Evolutionary conservation across 2,113 vertebrate genomes (phyloP).

Genomic region (Heterochromis multidens): DNA sequence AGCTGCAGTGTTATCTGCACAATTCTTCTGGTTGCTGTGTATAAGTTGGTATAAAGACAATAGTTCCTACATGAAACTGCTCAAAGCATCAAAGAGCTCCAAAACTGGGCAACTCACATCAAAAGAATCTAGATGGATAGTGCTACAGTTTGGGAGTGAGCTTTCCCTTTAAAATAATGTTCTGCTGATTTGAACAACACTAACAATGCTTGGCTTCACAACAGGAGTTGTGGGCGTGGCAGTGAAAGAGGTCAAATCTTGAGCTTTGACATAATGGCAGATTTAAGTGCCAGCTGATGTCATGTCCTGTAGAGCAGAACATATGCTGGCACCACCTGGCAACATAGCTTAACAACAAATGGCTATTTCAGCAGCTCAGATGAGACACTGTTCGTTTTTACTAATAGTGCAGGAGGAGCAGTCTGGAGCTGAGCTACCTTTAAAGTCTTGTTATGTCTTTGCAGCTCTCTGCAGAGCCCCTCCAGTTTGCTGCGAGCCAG

Average conservation of each 20-base stretch:
- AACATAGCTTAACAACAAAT: neutral
- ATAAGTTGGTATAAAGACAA: neutral
- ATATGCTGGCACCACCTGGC: slow-evolving; percentile 14
- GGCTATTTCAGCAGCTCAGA: neutral
- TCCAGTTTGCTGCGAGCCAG: slow-evolving; percentile 96
- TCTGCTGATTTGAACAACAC: neutral
- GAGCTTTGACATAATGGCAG: slow-evolving; percentile 20
- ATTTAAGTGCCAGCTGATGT: slow-evolving; percentile 27
- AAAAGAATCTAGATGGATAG: neutral
- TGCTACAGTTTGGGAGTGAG: neutral
- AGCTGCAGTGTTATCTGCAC: neutral
- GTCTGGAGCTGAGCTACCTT: slow-evolving; percentile 77
- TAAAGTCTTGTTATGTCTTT: slow-evolving; percentile 97
- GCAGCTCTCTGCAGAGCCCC: slow-evolving; percentile 92
- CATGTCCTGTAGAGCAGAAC: slow-evolving; percentile 15
- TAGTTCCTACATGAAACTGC: neutral
- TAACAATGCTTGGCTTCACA: neutral
- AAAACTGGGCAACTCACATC: neutral
- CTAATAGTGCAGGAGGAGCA: neutral
- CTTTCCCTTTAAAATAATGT: neutral
- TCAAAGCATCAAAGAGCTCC: neutral
- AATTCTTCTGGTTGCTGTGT: neutral
- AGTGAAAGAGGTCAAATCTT: neutral
- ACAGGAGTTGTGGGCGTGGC: neutral
- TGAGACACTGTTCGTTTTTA: neutral